Conservation (phyloP, 37 sponge, comb jelly and placozoan genomes). For the Hexactinellida sp. region DNA sequence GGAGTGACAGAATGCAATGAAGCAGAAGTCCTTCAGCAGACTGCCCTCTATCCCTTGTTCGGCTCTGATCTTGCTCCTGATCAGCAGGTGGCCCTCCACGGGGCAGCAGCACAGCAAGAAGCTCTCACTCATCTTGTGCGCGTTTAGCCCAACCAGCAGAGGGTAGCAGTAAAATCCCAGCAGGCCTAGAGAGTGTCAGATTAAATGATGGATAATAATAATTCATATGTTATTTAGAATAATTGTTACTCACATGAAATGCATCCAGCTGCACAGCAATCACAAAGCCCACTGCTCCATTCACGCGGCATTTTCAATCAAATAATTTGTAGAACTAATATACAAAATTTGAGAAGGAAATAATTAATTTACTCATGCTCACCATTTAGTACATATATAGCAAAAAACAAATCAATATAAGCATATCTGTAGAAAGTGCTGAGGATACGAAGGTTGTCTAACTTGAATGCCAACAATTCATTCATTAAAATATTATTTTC, state of each 20-base stretch:
- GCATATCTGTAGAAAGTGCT: too few species aligned
- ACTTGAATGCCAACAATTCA: too few species aligned
- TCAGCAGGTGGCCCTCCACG: background rate
- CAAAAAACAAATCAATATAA: too few species aligned
- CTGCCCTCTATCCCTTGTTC: constrained; percentile 7
- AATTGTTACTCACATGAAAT: background rate
- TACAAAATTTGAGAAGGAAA: too few species aligned
- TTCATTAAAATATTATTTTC: too few species aligned
- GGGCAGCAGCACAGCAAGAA: background rate
- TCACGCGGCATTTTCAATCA: background rate
- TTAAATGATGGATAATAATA: background rate
- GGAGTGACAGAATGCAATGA: background rate
- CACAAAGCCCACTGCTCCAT: constrained; percentile 16
- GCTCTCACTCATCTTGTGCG: constrained; percentile 5
- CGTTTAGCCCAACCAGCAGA: background rate
- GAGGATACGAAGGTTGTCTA: too few species aligned
- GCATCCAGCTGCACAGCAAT: constrained; percentile 14
- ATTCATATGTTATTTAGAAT: background rate
- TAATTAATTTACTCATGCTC: too few species aligned
- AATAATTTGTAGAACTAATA: too few species aligned
- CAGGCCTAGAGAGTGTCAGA: background rate
- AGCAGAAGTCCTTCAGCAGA: background rate
- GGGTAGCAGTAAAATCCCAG: background rate
- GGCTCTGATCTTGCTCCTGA: background rate
- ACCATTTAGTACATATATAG: too few species aligned